phyloP scores from a whole-genome alignment of 2,113 vertebrate species.

The Epinephelus cyanopodus region DNA sequence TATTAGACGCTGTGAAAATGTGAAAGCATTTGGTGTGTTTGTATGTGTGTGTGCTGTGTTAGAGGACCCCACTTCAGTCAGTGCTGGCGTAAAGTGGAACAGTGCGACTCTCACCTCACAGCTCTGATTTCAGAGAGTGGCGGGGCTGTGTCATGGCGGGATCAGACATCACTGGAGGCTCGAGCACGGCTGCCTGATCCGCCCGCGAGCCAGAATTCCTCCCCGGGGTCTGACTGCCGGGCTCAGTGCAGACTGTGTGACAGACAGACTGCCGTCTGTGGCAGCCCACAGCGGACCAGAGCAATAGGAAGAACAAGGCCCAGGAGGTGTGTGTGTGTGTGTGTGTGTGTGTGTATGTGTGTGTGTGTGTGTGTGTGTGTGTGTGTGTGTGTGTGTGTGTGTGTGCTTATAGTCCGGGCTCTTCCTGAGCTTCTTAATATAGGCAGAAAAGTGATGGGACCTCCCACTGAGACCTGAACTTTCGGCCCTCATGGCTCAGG shows the following conservation, averaged over 20 bases:
- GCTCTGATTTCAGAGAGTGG: slow-evolving; percentile 62
- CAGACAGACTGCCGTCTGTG: slow-evolving; percentile 62
- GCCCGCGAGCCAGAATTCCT: slow-evolving; percentile 43
- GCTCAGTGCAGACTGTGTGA: slow-evolving; percentile 62
- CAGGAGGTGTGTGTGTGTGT: slow-evolving; percentile 43
- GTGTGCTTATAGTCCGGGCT: slow-evolving; percentile 45
- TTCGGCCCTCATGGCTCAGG: slow-evolving; percentile 56
- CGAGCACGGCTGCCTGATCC: slow-evolving; percentile 51
- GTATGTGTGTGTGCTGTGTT: slow-evolving; percentile 9
- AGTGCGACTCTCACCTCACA: slow-evolving; percentile 40
- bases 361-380: slow-evolving; percentile 24
- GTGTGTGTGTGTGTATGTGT: slow-evolving; percentile 33
- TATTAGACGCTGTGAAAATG: background rate
- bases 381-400: background rate
- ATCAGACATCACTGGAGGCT: slow-evolving; percentile 61
- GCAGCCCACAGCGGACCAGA: slow-evolving; percentile 51
- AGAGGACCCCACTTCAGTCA: background rate
- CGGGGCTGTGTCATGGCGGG: slow-evolving; percentile 49
- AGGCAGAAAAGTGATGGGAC: slow-evolving; percentile 63
- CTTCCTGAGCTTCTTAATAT: slow-evolving; percentile 60
- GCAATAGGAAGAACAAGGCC: slow-evolving; percentile 32
- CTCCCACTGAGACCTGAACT: slow-evolving; percentile 77
- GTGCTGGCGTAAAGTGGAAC: slow-evolving; percentile 31
- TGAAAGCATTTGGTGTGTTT: background rate
- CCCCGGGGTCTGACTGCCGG: slow-evolving; percentile 66